Evolutionary conservation across 2,113 vertebrate species (phyloP), one percentile per base, ranked within the genome.

Genomic region (Clarias gariepinus): DNA sequence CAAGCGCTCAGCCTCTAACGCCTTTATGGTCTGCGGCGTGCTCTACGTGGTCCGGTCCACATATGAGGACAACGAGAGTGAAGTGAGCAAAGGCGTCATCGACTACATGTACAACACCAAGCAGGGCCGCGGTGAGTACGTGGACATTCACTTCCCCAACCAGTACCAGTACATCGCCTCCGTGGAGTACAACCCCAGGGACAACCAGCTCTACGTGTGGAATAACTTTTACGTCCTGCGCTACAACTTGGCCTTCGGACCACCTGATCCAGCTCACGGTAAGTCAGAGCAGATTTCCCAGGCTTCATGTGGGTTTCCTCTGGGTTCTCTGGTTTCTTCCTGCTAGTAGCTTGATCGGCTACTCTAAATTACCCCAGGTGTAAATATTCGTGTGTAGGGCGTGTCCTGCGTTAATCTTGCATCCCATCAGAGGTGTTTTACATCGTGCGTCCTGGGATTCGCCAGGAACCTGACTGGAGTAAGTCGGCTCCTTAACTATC

Each of bases 181-280:
- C 80, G 98, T 98, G 97, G 98, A 99, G 96, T 99, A 99, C 94
- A 99, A 99, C 93, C 98, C 98, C 74, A 94, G 98, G 93, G 98
- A 99, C 92, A 99, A 99, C 93, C 97, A 99, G 87, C 96, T 99
- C 1, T 99, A 99, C 3, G 98, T 99, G 83, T 99, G 98, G 98
- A 99, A 99, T 96, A 99, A 99, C 95, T 98, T 98, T 94, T 99
- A 99, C 94, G 97, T 99, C 92, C 96, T 99, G 92, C 94, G 97
- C 86, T 99, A 99, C 84, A 97, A 97, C 89, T 94, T 99, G 94
- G 97, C 97, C 90, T 99, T 99, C 80, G 97, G 97, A 89, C 97
- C 97, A 47, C 98, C 97, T 33, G 98, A 99, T 93, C 96, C 98
- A 91, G 97, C 96, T 89, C 97, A 98, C 95, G 98, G 98, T 99